phyloP scores from a whole-genome alignment of 2,113 vertebrate genomes.

The Alectura lathami region DNA sequence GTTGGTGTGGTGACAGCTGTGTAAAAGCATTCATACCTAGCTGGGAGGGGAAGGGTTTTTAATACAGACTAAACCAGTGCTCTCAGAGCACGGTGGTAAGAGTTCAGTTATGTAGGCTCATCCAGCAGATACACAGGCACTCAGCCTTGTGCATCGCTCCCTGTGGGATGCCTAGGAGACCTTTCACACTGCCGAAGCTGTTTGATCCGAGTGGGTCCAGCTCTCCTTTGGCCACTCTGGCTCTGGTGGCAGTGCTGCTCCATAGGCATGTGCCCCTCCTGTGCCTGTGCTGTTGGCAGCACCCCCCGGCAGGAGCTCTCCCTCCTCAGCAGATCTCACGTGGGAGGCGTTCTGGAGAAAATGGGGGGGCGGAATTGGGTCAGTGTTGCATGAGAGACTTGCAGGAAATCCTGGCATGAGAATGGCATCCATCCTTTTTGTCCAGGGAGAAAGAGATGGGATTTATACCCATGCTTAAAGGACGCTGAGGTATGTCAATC shows the following conservation, averaged over 20 bases:
- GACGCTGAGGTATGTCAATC: neutral
- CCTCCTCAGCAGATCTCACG: neutral
- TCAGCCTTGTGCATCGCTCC: neutral
- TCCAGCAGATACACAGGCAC: neutral
- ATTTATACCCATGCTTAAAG: neutral
- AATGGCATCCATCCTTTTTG: neutral
- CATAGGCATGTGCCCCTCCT: neutral
- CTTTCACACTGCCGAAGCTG: neutral
- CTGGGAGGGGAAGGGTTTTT: neutral
- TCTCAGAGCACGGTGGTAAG: neutral
- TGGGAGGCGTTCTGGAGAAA: neutral
- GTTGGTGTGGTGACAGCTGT: neutral
- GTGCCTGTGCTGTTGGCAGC: neutral
- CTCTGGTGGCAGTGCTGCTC: neutral
- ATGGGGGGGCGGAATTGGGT: neutral
- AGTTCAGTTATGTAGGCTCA: neutral
- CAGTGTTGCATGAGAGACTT: neutral
- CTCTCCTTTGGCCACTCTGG: neutral
- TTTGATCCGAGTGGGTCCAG: neutral
- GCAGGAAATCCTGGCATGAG: neutral
- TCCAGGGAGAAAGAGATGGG: neutral
- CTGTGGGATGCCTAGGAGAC: neutral
- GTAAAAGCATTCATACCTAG: neutral
- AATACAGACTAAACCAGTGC: neutral
- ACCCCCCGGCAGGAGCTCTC: neutral